Conservation (phyloP, 2,888 invertebrate species). For the Pristionchus mayeri region DNA sequence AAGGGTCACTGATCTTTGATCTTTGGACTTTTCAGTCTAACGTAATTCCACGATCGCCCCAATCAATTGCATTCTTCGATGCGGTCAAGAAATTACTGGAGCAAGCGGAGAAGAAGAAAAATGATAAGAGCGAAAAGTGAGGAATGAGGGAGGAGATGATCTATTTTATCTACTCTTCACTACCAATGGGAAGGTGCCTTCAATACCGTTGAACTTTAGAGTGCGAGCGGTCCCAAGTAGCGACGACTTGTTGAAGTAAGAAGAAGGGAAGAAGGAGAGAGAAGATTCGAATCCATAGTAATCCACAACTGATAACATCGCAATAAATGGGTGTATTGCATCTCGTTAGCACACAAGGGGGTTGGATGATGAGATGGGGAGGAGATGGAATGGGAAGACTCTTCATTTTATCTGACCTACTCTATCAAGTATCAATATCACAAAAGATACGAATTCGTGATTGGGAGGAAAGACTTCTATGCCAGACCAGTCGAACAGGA, state of each 20-base stretch:
- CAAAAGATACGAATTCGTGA: too few species aligned
- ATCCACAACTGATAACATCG: constrained; percentile 29
- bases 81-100: background rate
- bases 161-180: too few species aligned
- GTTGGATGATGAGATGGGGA: too few species aligned
- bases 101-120: constrained; percentile 22
- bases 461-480: too few species aligned
- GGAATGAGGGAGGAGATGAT: background rate
- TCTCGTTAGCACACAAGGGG: background rate
- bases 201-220: too few species aligned
- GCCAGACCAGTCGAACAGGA: too few species aligned
- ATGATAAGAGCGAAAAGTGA: constrained; percentile 22
- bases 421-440: too few species aligned
- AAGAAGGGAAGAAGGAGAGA: background rate
- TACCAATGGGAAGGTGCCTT: too few species aligned
- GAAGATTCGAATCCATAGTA: constrained; percentile 3
- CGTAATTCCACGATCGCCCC: background rate
- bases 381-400: too few species aligned
- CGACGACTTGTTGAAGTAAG: background rate
- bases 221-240: too few species aligned
- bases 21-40: constrained; percentile 20
- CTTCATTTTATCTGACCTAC: too few species aligned
- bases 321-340: constrained; percentile 11
- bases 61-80: background rate
- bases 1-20: background rate